Evolutionary conservation across 2,888 invertebrate genomes (phyloP).

Genomic region (Liposcelis brunnea): DNA sequence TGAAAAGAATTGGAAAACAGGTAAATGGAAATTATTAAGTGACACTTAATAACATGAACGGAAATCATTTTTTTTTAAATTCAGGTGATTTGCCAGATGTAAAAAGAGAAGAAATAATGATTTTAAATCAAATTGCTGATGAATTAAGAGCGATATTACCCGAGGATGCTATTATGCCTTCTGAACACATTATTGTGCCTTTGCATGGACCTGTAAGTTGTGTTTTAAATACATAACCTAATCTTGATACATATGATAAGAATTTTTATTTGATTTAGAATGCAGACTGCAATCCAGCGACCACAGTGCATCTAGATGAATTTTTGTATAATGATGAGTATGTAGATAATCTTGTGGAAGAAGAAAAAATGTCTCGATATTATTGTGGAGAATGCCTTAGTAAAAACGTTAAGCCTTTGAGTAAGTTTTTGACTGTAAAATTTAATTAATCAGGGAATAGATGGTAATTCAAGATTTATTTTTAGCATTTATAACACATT

Average conservation of each 20-base stretch:
- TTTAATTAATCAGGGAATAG: too few species aligned
- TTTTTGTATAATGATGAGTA: constrained; percentile 50
- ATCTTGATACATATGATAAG: too few species aligned
- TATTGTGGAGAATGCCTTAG: constrained; percentile 37
- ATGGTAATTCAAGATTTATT: too few species aligned
- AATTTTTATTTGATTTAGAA: constrained; percentile 24
- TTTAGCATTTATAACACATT: constrained; percentile 44
- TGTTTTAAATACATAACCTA: too few species aligned
- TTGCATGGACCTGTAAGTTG: too few species aligned
- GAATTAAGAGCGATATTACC: constrained; percentile 19
- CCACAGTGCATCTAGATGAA: constrained; percentile 46
- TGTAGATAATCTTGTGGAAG: constrained; percentile 35
- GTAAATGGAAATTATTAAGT: constrained; percentile 9
- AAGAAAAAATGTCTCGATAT: constrained; percentile 29
- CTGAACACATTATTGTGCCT: constrained; percentile 17
- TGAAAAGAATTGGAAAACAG: constrained; percentile 16
- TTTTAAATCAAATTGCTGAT: constrained; percentile 18
- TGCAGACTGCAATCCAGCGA: constrained; percentile 32
- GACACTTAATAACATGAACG: too few species aligned
- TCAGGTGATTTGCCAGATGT: too few species aligned
- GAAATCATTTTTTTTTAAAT: too few species aligned
- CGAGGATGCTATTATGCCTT: constrained; percentile 18
- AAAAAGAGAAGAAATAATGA: too few species aligned
- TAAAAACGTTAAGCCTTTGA: constrained; percentile 29
- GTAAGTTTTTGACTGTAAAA: constrained; percentile 22